phyloP scores from a whole-genome alignment of 1,140 invertebrate genomes.

The Temnothorax curvispinosus region DNA sequence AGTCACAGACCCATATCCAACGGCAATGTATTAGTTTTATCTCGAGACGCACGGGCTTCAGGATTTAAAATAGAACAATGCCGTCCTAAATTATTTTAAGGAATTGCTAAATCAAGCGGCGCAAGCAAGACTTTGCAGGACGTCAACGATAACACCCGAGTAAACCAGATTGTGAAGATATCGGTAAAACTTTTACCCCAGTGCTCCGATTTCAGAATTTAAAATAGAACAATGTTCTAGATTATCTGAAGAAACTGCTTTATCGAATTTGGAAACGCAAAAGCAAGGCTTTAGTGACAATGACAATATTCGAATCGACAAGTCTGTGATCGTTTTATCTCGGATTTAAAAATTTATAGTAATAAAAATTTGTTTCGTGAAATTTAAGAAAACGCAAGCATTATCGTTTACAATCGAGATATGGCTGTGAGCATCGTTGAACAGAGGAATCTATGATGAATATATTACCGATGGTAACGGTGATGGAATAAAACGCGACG shows the following conservation, averaged over 20 bases:
- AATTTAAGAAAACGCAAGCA: not conserved
- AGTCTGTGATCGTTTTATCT: not conserved
- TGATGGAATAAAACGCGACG: slow-evolving; percentile 7
- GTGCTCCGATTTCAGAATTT: slow-evolving; percentile 32
- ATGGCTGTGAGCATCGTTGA: not conserved
- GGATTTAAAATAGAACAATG: slow-evolving; percentile 21
- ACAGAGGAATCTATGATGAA: not conserved
- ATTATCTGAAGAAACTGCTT: not conserved
- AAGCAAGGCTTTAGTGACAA: not conserved
- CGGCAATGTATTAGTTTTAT: not conserved
- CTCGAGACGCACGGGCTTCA: not conserved
- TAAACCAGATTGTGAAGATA: slow-evolving; percentile 5
- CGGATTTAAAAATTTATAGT: not conserved
- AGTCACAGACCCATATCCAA: not conserved
- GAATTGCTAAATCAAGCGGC: not conserved
- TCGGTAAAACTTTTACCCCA: slow-evolving; percentile 26
- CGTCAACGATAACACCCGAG: not conserved
- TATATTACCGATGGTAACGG: not conserved
- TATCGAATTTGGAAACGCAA: not conserved
- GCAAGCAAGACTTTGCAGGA: not conserved
- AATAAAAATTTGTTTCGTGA: not conserved
- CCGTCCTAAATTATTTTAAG: slow-evolving; percentile 8
- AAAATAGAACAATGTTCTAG: slow-evolving; percentile 46
- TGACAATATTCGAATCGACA: not conserved
- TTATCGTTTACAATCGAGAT: not conserved